A percentile compares a stretch with the other conserved stretches of the same genome.
phyloP scores from a whole-genome alignment of 2,113 vertebrate species.

The Lepus timidus region DNA sequence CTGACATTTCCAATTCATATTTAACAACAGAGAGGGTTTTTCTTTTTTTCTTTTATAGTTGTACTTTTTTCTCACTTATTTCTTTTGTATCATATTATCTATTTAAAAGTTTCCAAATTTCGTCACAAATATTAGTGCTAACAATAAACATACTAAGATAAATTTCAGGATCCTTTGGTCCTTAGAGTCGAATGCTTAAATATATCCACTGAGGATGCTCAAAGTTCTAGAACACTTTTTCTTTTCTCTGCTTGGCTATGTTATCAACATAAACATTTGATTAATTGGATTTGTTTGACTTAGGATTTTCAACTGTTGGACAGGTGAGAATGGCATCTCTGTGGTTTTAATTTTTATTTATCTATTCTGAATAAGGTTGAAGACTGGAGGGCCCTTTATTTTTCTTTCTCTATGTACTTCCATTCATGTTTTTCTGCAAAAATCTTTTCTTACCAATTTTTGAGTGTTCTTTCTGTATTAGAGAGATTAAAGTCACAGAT shows the following conservation, averaged over 20 bases:
- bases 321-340: not conserved
- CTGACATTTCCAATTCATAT: not conserved
- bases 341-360: not conserved
- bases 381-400: not conserved
- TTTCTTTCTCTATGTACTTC: not conserved
- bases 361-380: not conserved
- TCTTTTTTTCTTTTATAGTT: not conserved
- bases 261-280: constrained; percentile 13
- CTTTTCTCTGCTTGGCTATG: not conserved
- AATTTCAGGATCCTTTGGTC: constrained; percentile 12
- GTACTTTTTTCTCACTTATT: not conserved
- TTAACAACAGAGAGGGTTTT: constrained; percentile 34
- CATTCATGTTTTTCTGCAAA: not conserved
- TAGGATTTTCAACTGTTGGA: not conserved
- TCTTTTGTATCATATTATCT: not conserved
- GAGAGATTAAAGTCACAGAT: not conserved
- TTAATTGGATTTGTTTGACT: not conserved
- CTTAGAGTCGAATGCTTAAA: not conserved
- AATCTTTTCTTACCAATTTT: not conserved
- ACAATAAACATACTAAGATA: not conserved
- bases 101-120: not conserved
- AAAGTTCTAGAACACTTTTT: not conserved
- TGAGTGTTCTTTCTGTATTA: not conserved
- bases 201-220: not conserved
- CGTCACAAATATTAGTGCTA: not conserved